Percentiles rank a stretch among this genome's conserved stretches.
Conservation (phyloP, 2,113 vertebrate genomes). For the Brachirus orientalis region DNA sequence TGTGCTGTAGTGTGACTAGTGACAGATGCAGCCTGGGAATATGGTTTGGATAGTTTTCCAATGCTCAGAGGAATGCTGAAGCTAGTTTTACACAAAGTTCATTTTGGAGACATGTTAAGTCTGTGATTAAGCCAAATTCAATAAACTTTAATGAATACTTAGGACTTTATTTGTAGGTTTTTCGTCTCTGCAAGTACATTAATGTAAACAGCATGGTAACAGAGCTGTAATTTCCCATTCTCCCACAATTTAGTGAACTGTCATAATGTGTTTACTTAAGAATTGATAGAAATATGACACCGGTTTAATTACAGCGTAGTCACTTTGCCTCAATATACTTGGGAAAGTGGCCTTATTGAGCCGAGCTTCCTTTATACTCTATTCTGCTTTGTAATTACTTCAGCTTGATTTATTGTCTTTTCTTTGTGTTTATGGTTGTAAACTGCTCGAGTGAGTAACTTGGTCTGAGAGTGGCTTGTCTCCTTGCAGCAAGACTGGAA, state of each 20-base stretch:
- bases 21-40: slow-evolving; percentile 77
- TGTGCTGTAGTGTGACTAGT: slow-evolving; percentile 62
- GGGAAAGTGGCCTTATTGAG: slow-evolving; percentile 77
- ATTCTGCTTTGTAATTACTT: slow-evolving; percentile 83
- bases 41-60: slow-evolving; percentile 58
- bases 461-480: slow-evolving; percentile 77
- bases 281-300: slow-evolving; percentile 81
- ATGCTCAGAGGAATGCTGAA: slow-evolving; percentile 52
- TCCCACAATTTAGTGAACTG: slow-evolving; percentile 77
- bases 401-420: slow-evolving; percentile 78
- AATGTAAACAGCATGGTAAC: slow-evolving; percentile 73
- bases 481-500: slow-evolving; percentile 74
- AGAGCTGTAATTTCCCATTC: slow-evolving; percentile 81
- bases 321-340: slow-evolving; percentile 79
- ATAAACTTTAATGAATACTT: slow-evolving; percentile 78
- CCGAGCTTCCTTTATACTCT: slow-evolving; percentile 70
- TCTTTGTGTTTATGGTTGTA: slow-evolving; percentile 80
- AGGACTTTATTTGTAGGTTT: slow-evolving; percentile 67
- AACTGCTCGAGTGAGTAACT: slow-evolving; percentile 75
- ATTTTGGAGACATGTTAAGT: slow-evolving; percentile 72
- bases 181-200: slow-evolving; percentile 67
- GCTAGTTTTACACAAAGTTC: slow-evolving; percentile 68
- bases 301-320: slow-evolving; percentile 79
- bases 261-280: slow-evolving; percentile 81
- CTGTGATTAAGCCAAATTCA: slow-evolving; percentile 78